Conservation (phyloP, 2,797 vertebrate species). For the Tenualosa ilisha region DNA sequence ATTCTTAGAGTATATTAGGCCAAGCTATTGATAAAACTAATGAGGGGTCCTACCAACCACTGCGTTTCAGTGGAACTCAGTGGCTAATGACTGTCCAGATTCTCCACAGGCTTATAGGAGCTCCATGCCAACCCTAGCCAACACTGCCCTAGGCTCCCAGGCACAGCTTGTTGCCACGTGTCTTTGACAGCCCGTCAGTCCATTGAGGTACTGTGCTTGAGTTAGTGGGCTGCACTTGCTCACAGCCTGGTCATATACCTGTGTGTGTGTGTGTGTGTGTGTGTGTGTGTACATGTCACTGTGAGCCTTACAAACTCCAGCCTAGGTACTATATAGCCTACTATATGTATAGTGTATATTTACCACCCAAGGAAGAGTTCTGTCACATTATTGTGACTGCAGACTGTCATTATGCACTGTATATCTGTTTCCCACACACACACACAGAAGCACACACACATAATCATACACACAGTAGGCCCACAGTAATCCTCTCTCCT, state of each 20-base stretch:
- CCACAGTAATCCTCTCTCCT: background rate
- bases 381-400: conserved; percentile 3
- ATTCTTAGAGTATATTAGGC: background rate
- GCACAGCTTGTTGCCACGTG: conserved; percentile 87
- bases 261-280: conserved; percentile 18
- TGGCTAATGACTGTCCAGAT: conserved; percentile 27
- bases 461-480: background rate
- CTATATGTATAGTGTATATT: background rate
- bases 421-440: background rate
- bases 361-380: background rate
- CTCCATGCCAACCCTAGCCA: conserved; percentile 12
- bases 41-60: background rate
- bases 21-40: conserved; percentile 19
- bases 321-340: background rate
- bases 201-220: conserved; percentile 53
- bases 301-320: background rate
- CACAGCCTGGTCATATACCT: background rate
- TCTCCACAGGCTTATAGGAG: background rate
- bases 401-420: background rate
- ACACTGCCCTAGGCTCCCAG: conserved; percentile 16
- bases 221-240: conserved; percentile 23
- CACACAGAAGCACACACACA: conserved; percentile 3
- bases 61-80: background rate
- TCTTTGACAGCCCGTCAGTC: conserved; percentile 85
- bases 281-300: background rate